phyloP scores from a whole-genome alignment of 2,888 invertebrate genomes.

The Andrena haemorrhoa region DNA sequence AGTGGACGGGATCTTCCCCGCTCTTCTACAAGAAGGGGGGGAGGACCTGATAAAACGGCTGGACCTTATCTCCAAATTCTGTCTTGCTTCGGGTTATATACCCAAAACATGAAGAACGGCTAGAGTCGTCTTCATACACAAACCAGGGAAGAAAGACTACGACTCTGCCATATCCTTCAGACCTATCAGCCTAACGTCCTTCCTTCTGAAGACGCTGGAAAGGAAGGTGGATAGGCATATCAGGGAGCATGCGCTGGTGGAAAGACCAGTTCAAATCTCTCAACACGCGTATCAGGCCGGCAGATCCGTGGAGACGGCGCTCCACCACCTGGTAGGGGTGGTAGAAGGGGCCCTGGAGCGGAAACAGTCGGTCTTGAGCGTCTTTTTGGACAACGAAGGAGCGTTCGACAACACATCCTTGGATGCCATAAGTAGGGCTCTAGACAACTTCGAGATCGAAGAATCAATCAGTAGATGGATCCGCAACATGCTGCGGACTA shows the following conservation, averaged over 20 bases:
- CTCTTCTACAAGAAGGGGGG: not conserved
- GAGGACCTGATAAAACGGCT: not conserved
- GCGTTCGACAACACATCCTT: not conserved
- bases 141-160: too few relatives aligned
- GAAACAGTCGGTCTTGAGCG: not conserved
- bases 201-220: not conserved
- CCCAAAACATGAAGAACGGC: too few relatives aligned
- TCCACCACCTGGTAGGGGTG: conserved; percentile 7
- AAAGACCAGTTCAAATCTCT: too few relatives aligned
- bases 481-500: too few relatives aligned
- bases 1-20: not conserved
- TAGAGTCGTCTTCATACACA: too few relatives aligned
- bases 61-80: not conserved
- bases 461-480: too few relatives aligned
- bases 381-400: not conserved
- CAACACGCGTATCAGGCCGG: conserved; percentile 1
- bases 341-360: conserved; percentile 4
- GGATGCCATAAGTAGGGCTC: too few relatives aligned
- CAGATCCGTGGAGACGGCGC: not conserved
- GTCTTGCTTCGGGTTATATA: not conserved
- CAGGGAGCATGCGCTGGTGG: not conserved
- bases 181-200: too few relatives aligned
- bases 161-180: too few relatives aligned
- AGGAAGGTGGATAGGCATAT: not conserved
- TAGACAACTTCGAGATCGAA: too few relatives aligned